These are phyloP conservation scores for Lepisosteus osseus DNA, from an alignment of 2,113 vertebrate species.

Conservation along the genomic window DNA sequence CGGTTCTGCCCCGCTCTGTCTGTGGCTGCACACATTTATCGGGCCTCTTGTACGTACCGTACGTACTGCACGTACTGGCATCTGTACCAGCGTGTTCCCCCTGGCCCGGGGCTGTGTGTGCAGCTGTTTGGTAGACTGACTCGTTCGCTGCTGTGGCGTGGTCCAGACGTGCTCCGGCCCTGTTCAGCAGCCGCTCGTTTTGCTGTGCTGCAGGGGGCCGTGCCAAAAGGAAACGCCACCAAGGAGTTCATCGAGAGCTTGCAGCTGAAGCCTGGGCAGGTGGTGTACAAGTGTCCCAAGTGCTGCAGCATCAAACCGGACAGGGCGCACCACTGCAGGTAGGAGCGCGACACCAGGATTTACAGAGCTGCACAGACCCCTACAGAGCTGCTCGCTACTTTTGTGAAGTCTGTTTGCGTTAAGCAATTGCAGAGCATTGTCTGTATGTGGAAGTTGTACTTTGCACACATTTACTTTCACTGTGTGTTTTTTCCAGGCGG, in stretches of 20 bases:
- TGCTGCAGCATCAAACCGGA: conserved; percentile 99
- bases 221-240: conserved; percentile 96
- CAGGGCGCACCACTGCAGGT: conserved; percentile 98
- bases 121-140: not conserved
- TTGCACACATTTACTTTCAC: no score
- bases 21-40: no score
- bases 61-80: no score
- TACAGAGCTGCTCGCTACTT: no score
- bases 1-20: no score
- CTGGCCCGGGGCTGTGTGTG: not conserved
- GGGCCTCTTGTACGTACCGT: not conserved
- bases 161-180: no score
- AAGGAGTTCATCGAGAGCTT: conserved; percentile 98
- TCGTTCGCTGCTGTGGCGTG: no score
- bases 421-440: no score
- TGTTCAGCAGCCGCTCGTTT: not conserved
- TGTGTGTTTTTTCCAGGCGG: no score
- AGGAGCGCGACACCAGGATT: conserved; percentile 8
- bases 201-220: conserved; percentile 76
- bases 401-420: not conserved
- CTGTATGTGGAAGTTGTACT: no score
- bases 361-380: no score
- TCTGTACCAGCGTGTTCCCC: no score
- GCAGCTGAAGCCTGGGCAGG: conserved; percentile 93
- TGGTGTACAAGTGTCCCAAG: conserved; percentile 98